Base-by-base conservation (phyloP, 2,113 vertebrate genomes). In the Bubo bubo region DNA sequence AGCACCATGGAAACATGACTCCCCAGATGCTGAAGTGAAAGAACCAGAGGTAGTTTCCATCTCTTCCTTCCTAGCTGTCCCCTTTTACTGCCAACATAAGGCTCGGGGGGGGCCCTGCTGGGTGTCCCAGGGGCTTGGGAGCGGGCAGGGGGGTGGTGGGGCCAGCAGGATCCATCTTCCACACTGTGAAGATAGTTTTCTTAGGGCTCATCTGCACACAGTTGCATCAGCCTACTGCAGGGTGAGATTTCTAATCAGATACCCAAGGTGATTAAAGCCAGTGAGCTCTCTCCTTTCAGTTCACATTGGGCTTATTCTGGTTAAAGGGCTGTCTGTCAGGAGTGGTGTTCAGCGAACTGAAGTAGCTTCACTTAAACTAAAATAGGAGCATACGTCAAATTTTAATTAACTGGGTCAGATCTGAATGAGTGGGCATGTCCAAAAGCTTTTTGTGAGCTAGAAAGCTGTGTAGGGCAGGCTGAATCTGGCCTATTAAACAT, bases 351-450 rank as follows among this genome's bases (percentile, higher is more conserved):
- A 82, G 66, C 74, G 60, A 74, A 71, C 80, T 66, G 63, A 73
- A 88, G 81, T 55, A 41, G 32, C 62, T 82, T 79, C 26, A 18
- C 88, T 88, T 88, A 94, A 76, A 70, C 37, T 63, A 59, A 83
- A 94, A 93, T 49, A 70, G 71, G 20, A 82, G 35, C 50, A 27
- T 50, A 88, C 34, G 27, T 89, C 49, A 91, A 22, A 60, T 95
- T 91, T 95, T 94, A 87, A 94, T 95, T 95, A 95, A 85, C 58
- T 91, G 45, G 41, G 84, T 95, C 84, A 93, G 71, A 83, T 79
- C 50, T 95, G 75, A 93, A 88, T 45, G 80, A 88, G 77, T 73
- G 73, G 62, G 87, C 83, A 89, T 6, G 1, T 88, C 81, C 71
- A 93, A 86, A 95, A 96, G 80, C 43, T 80, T 89, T 93, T 43